phyloP scores from a whole-genome alignment of 2,113 vertebrate species.

The Toxostoma redivivum region DNA sequence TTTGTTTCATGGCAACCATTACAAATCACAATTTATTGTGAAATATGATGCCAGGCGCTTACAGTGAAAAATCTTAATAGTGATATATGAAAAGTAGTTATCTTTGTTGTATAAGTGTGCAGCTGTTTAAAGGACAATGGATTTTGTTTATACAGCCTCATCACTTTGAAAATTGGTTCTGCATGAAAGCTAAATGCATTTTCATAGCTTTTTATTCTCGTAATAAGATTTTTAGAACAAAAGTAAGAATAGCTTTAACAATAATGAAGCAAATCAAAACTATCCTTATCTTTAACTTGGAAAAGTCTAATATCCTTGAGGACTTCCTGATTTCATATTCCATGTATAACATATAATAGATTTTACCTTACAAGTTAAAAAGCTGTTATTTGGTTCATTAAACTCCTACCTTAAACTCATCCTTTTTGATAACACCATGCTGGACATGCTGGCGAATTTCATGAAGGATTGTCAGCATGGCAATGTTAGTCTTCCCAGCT shows the following conservation, averaged over 20 bases:
- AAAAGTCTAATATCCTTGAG: slow-evolving; percentile 42
- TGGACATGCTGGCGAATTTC: slow-evolving; percentile 95
- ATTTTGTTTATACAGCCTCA: slow-evolving; percentile 70
- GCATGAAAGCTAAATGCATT: slow-evolving; percentile 64
- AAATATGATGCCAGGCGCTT: slow-evolving; percentile 79
- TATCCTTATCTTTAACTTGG: slow-evolving; percentile 23
- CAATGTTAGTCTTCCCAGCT: slow-evolving; percentile 97
- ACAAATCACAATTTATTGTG: slow-evolving; percentile 85
- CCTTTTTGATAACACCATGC: slow-evolving; percentile 92
- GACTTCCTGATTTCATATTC: slow-evolving; percentile 30
- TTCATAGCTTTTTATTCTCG: slow-evolving; percentile 58
- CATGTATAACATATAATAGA: neutral
- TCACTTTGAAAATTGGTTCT: slow-evolving; percentile 66
- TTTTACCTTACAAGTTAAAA: slow-evolving; percentile 38
- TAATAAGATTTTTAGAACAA: slow-evolving; percentile 65
- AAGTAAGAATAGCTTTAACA: slow-evolving; percentile 46
- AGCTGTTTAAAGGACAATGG: slow-evolving; percentile 71
- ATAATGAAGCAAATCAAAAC: slow-evolving; percentile 57
- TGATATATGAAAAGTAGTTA: slow-evolving; percentile 83
- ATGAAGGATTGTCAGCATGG: slow-evolving; percentile 93
- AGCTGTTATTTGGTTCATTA: neutral
- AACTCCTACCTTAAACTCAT: slow-evolving; percentile 92
- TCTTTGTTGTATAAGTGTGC: slow-evolving; percentile 62
- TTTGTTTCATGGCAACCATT: slow-evolving; percentile 82
- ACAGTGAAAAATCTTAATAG: slow-evolving; percentile 80